Evolutionary conservation across 2,113 vertebrate species (phyloP), one percentile per base, ranked within the genome.

Genomic region (Thunnus maccoyii): DNA sequence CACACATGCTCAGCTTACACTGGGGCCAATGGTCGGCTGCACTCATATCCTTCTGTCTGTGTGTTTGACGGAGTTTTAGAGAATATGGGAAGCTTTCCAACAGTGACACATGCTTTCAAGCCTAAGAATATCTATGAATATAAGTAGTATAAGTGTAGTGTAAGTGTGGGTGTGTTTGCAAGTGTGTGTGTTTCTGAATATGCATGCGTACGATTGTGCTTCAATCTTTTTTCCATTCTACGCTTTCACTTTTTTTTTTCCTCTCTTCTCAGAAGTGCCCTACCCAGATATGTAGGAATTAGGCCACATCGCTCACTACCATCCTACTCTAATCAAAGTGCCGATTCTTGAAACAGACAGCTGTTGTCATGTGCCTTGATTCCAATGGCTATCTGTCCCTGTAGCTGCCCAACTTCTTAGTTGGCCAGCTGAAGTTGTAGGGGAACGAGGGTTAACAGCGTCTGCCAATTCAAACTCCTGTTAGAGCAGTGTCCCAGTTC

Each of bases 261-360:
- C 36, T 73, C 78, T 83, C 52, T 83, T 86, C 87, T 86, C 80
- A 83, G 78, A 93, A 94, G 92, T 90, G 91, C 94, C 94, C 93
- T 89, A 86, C 92, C 92, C 93, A 90, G 91, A 95, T 94, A 95
- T 94, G 92, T 90, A 91, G 94, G 93, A 94, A 95, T 94, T 91
- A 94, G 88, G 83, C 89, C 90, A 85, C 92, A 93, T 92, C 87
- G 86, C 90, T 93, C 92, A 92, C 88, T 92, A 86, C 86, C 89
- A 86, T 91, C 89, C 89, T 65, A 20, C 86, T 82, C 92, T 94
- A 94, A 95, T 95, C 95, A 95, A 95, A 95, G 95, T 95, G 94
- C 94, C 93, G 91, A 95, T 95, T 95, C 93, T 94, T 95, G 92
- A 93, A 95, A 93, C 94, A 92, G 93, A 94, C 95, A 96, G 95